Percentiles rank a stretch among this genome's conserved stretches.
phyloP scores from a whole-genome alignment of 1,140 invertebrate genomes.

The Riptortus pedestris region DNA sequence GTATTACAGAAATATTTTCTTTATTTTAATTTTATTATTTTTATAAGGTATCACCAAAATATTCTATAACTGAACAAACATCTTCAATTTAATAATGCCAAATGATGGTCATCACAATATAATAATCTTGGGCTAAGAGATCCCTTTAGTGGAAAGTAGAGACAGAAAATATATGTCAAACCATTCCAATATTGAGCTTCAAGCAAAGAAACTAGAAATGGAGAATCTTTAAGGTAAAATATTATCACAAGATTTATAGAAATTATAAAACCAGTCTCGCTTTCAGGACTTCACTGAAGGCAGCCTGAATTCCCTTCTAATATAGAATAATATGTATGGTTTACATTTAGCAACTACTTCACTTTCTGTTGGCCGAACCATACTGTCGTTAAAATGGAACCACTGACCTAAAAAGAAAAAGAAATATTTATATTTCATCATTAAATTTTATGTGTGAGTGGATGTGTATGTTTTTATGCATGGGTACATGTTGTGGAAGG shows the following conservation, averaged over 20 bases:
- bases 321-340: conserved; percentile 79
- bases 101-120: background rate
- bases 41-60: conserved; percentile 11
- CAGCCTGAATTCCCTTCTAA: conserved; percentile 48
- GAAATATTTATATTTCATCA: conserved; percentile 3
- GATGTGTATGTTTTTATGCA: background rate
- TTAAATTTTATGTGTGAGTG: background rate
- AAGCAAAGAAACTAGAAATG: background rate
- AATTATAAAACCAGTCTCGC: background rate
- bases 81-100: background rate
- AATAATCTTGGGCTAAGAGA: background rate
- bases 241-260: conserved; percentile 13
- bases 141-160: background rate
- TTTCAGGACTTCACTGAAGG: conserved; percentile 26
- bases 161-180: background rate
- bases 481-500: background rate
- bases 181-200: background rate
- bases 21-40: background rate
- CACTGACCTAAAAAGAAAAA: conserved; percentile 47
- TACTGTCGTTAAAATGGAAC: conserved; percentile 82
- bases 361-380: conserved; percentile 60
- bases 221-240: background rate
- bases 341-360: conserved; percentile 65
- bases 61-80: background rate
- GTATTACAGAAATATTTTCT: background rate